phyloP scores from a whole-genome alignment of 2,113 vertebrate species.

The Panurus biarmicus region DNA sequence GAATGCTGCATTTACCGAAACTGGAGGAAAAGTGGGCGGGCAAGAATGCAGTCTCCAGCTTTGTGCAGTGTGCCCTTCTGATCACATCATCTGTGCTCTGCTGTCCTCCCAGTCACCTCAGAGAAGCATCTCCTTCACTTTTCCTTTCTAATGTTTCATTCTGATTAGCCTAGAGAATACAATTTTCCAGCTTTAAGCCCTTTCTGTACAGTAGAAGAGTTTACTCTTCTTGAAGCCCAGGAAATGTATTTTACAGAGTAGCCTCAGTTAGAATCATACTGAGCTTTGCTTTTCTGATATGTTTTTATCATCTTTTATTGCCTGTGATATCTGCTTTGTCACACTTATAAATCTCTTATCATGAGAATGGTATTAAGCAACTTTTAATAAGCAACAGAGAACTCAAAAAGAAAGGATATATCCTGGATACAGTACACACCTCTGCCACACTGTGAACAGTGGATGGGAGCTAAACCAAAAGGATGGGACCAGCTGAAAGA shows the following conservation, averaged over 20 bases:
- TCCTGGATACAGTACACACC: background rate
- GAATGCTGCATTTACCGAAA: background rate
- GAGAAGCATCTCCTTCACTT: background rate
- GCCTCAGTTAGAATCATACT: background rate
- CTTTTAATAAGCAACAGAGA: background rate
- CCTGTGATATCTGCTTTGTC: background rate
- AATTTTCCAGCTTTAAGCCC: background rate
- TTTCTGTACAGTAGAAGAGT: background rate
- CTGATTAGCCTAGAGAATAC: background rate
- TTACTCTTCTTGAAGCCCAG: background rate
- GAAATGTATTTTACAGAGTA: background rate
- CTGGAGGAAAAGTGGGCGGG: background rate
- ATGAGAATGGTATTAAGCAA: background rate
- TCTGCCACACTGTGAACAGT: background rate
- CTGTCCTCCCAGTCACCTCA: rapidly evolving
- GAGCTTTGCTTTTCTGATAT: background rate
- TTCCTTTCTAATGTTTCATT: background rate
- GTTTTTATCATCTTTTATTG: background rate
- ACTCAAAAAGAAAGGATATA: background rate
- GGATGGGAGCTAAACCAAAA: background rate
- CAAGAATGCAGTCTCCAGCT: background rate
- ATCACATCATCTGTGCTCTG: background rate
- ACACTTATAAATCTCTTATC: background rate
- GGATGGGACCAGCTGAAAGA: background rate
- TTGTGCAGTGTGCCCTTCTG: background rate